These are phyloP conservation scores for Psephotus haematonotus DNA, from an alignment of 2,113 vertebrate genomes.

Conservation along the genomic window DNA sequence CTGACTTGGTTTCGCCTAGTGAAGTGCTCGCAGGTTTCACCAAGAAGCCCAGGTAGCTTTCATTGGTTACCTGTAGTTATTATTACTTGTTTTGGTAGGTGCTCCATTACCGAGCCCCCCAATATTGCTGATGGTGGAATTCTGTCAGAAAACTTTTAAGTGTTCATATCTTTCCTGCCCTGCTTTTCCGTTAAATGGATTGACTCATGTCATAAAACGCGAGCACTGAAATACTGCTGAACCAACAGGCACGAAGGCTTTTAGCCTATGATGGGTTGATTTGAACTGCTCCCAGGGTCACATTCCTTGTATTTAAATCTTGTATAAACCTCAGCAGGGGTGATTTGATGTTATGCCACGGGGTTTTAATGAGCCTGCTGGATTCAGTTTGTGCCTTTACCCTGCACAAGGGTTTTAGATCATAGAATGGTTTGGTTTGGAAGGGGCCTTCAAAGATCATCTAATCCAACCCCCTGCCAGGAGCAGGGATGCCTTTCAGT, in stretches of 20 bases:
- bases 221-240: not conserved
- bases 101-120: fast-evolving
- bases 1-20: fast-evolving
- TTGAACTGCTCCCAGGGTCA: not conserved
- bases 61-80: not conserved
- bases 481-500: not conserved
- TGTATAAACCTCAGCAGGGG: not conserved
- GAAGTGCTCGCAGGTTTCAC: not conserved
- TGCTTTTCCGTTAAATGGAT: not conserved
- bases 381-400: fast-evolving
- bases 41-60: not conserved
- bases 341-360: fast-evolving
- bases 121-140: fast-evolving
- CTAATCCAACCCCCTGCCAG: no score
- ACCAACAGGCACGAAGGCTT: not conserved
- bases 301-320: not conserved
- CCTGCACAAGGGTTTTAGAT: not conserved
- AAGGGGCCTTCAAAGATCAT: not conserved
- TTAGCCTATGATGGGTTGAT: not conserved
- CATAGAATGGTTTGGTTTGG: not conserved
- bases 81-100: not conserved
- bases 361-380: not conserved
- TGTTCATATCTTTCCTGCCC: not conserved
- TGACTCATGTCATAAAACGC: not conserved
- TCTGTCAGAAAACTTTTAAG: not conserved